Evolutionary conservation across 2,888 invertebrate genomes (phyloP), one percentile per base, ranked within the genome.

Genomic region (Tetranychus piercei): DNA sequence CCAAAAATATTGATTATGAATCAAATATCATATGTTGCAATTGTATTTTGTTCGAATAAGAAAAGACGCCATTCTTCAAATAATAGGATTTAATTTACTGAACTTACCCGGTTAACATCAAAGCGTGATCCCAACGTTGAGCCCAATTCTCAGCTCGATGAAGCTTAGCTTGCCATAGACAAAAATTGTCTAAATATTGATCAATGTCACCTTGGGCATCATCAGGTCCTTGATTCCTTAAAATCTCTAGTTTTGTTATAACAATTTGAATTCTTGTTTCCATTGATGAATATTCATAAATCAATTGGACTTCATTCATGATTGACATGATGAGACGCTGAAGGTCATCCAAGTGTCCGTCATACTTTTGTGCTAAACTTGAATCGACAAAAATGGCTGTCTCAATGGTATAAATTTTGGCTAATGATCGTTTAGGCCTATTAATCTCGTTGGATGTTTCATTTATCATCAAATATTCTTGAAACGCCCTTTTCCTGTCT

Each of bases 51-150:
- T 15, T 55, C 6, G 6, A 55, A 11, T 55, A 55, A 2, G 15
- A n/a, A n/a, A n/a, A n/a, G n/a, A n/a, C n/a, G n/a, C n/a, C n/a
- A n/a, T n/a, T n/a, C n/a, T n/a, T n/a, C n/a, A n/a, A n/a, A n/a
- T n/a, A n/a, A n/a, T n/a, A n/a, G n/a, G 55, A 55, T 9, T 55
- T 34, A 34, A 34, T 55, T 69, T 18, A 1, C 15, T 6, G n/a
- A 6, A 20, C 76, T 22, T 22, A 77, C 78, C 80, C 82, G 0
- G 81, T 81, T 7, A 82, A 78, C 76, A 82, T 78, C 6, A 82
- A 77, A 2, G 81, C 82, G 76, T 82, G 82, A 74, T 82, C 82
- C 82, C 82, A 82, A 55, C 79, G 79, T 6, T 77, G 77, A 64
- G 77, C 77, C 11, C 78, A 77, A 4, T 74, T 74, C 20, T 71